Evolutionary conservation across 2,797 vertebrate genomes (phyloP).

Genomic region (Lutjanus campechanus): DNA sequence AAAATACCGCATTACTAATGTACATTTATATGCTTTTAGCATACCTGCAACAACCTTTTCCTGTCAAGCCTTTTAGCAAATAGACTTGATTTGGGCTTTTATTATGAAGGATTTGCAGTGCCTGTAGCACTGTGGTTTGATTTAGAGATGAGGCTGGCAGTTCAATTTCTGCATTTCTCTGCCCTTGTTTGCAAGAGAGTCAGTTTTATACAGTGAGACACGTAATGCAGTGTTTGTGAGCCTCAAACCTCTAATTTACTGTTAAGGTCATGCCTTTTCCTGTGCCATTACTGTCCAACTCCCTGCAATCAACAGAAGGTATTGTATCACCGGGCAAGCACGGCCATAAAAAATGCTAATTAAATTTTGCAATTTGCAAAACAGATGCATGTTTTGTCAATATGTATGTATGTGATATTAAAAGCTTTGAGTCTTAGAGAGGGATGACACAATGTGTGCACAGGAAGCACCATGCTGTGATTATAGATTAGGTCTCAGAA

Average conservation of each 20-base stretch:
- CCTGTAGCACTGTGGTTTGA: neutral
- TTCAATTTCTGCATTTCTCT: slow-evolving; percentile 3
- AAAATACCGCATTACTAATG: neutral
- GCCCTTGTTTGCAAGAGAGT: neutral
- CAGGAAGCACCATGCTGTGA: slow-evolving; percentile 31
- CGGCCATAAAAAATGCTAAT: neutral
- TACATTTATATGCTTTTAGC: neutral
- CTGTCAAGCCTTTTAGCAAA: slow-evolving; percentile 7
- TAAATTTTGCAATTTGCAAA: slow-evolving; percentile 1
- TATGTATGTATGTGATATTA: neutral
- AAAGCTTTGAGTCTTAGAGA: slow-evolving; percentile 4
- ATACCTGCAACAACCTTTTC: neutral
- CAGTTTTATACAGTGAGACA: neutral
- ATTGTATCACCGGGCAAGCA: neutral
- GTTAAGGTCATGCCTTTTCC: neutral
- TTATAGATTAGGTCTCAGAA: slow-evolving; percentile 45
- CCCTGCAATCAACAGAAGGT: neutral
- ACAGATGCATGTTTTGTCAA: neutral
- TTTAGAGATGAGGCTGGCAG: neutral
- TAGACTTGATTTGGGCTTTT: slow-evolving; percentile 7
- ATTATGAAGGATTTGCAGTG: neutral
- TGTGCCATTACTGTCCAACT: neutral
- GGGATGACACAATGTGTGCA: slow-evolving; percentile 2
- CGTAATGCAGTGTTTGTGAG: neutral
- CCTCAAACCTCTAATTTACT: slow-evolving; percentile 4